Conservation (phyloP, 2,888 invertebrate genomes). For the Acronicta alni region DNA sequence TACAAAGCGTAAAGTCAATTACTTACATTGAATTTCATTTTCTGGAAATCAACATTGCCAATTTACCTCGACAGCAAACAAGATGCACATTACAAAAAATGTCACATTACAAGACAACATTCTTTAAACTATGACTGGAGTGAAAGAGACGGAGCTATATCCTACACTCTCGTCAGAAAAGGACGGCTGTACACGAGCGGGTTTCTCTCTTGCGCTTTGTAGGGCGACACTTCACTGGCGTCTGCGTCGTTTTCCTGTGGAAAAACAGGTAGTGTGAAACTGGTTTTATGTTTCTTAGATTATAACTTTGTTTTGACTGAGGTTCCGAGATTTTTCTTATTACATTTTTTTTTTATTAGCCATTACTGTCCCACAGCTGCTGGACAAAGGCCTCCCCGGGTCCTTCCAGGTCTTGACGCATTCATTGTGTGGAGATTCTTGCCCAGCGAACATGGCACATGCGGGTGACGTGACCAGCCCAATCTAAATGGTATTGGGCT, state of each 20-base stretch:
- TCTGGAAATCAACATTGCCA: no score
- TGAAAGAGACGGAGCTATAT: conserved; percentile 49
- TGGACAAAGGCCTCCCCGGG: no score
- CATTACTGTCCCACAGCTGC: no score
- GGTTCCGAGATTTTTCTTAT: no score
- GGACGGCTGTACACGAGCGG: conserved; percentile 58
- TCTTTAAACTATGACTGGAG: conserved; percentile 50
- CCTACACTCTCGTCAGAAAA: conserved; percentile 58
- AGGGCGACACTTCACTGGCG: conserved; percentile 70
- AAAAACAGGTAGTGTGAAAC: conserved; percentile 14
- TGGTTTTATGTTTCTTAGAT: not conserved
- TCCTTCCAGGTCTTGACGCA: no score
- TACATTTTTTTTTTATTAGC: no score
- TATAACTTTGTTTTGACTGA: not conserved
- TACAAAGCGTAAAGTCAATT: no score
- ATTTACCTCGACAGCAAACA: not conserved
- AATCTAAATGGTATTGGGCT: no score
- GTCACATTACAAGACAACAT: conserved; percentile 7
- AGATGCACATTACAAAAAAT: not conserved
- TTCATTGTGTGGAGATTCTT: no score
- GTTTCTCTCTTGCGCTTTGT: conserved; percentile 73
- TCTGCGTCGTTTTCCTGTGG: conserved; percentile 74
- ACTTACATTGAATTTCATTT: no score
- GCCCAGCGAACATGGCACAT: no score
- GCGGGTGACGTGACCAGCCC: no score